Percentiles rank a stretch among this genome's conserved stretches.
Conservation (phyloP, 2,888 invertebrate genomes). For the Marasmarcha lunaedactyla region DNA sequence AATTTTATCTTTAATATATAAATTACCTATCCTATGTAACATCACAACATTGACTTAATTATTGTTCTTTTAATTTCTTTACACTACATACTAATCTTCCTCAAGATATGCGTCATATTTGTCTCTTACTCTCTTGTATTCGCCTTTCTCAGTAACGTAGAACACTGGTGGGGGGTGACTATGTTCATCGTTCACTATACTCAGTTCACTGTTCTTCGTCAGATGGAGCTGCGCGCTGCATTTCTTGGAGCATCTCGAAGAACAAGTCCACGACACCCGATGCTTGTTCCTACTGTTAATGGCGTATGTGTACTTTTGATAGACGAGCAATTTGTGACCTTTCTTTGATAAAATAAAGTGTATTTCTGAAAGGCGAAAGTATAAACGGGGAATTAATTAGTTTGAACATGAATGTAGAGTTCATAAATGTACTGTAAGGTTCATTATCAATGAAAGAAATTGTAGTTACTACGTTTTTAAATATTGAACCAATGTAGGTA, state of each 20-base stretch:
- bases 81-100: no score
- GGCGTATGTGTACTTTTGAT: constrained; percentile 35
- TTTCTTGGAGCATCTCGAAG: constrained; percentile 43
- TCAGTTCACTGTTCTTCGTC: constrained; percentile 27
- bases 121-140: constrained; percentile 19
- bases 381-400: constrained; percentile 1
- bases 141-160: constrained; percentile 35
- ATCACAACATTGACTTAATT: no score
- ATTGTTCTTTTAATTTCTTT: no score
- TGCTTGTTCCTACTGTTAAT: constrained; percentile 22
- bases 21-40: no score
- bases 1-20: no score
- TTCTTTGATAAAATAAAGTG: constrained; percentile 48
- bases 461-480: no score
- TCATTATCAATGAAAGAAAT: no score
- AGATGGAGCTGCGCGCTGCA: constrained; percentile 41
- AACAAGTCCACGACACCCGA: constrained; percentile 40
- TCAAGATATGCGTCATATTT: no score
- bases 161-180: constrained; percentile 44
- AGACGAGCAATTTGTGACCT: constrained; percentile 39
- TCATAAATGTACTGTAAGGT: no score
- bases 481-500: no score
- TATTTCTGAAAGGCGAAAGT: constrained; percentile 41
- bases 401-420: no score
- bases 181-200: constrained; percentile 29